These are phyloP conservation scores for Drosophila paucipuncta DNA, from an alignment of 2,888 invertebrate genomes.

Conservation along the genomic window DNA sequence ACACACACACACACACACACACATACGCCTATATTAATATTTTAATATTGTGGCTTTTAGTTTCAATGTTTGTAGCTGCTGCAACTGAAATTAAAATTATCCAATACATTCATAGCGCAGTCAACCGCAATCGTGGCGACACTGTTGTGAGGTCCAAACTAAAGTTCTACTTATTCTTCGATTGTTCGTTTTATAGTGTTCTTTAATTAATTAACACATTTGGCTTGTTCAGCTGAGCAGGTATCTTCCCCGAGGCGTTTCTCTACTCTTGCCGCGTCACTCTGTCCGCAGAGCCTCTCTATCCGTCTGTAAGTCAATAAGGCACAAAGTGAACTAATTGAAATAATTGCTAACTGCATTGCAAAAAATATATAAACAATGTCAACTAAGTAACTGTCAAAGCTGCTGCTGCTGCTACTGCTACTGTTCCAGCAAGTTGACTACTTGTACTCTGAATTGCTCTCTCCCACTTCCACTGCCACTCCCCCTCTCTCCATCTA, in stretches of 20 bases:
- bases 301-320: constrained; percentile 47
- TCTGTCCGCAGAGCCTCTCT: background rate
- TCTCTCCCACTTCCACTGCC: no score
- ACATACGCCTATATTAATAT: background rate
- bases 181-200: background rate
- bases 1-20: background rate
- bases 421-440: constrained; percentile 2
- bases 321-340: constrained; percentile 65
- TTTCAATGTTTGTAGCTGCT: background rate
- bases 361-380: constrained; percentile 58
- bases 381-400: constrained; percentile 24
- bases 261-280: background rate
- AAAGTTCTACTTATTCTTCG: background rate
- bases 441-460: background rate
- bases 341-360: constrained; percentile 67
- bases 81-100: background rate
- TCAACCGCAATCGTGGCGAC: background rate
- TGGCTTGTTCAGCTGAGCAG: constrained; percentile 19
- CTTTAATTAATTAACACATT: constrained; percentile 56
- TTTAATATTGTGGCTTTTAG: background rate
- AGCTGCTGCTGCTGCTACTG: background rate
- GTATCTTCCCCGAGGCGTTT: background rate
- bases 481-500: background rate
- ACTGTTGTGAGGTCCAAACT: background rate
- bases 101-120: background rate